phyloP scores from a whole-genome alignment of 2,888 invertebrate species.

The Allophyes oxyacanthae region DNA sequence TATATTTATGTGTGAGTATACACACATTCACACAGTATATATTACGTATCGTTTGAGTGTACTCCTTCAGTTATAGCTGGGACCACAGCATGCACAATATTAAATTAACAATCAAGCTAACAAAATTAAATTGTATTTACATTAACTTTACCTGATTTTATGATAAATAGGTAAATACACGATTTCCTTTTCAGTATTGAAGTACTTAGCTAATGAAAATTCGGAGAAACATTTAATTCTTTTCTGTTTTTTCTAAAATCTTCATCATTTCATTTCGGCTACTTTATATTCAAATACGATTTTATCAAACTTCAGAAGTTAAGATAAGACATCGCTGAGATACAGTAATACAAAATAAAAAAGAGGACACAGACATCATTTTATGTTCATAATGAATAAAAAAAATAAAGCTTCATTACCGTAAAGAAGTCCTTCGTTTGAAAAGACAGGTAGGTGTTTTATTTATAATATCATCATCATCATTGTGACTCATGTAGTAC shows the following conservation, averaged over 20 bases:
- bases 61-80: too few species aligned
- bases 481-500: too few species aligned
- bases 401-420: not conserved
- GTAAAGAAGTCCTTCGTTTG: not conserved
- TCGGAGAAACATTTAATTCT: conserved; percentile 37
- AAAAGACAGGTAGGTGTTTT: not conserved
- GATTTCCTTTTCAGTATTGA: conserved; percentile 20
- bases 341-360: conserved; percentile 28
- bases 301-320: conserved; percentile 43
- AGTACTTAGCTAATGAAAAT: conserved; percentile 32
- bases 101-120: too few species aligned
- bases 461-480: too few species aligned
- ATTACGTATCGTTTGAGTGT: too few species aligned
- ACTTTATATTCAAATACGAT: conserved; percentile 52
- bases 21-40: too few species aligned
- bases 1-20: too few species aligned
- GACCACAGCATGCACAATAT: too few species aligned
- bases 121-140: too few species aligned
- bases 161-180: too few species aligned
- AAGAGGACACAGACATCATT: conserved; percentile 12
- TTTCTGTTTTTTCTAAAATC: conserved; percentile 30
- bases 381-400: conserved; percentile 16
- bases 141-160: too few species aligned
- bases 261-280: conserved; percentile 40
- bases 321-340: conserved; percentile 20